Percentiles rank a stretch among this genome's conserved stretches.
Conservation (phyloP, 2,797 vertebrate species). For the Coregonus ussuriensis region DNA sequence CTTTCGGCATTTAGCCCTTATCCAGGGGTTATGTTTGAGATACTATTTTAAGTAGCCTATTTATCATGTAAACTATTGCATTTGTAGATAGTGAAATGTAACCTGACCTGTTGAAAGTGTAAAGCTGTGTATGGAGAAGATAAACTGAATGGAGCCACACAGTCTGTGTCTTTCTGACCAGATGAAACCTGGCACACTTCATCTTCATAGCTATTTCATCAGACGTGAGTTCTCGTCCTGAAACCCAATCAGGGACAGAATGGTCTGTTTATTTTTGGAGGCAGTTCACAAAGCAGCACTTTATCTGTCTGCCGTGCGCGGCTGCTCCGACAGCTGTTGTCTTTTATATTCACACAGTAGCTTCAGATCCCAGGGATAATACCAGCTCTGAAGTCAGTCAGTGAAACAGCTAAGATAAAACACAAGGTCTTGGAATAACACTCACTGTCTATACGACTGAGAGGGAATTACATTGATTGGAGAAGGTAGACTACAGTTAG, state of each 20-base stretch:
- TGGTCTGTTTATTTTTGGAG: no score
- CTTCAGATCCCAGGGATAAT: neutral
- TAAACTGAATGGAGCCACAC: neutral
- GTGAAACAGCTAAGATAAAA: neutral
- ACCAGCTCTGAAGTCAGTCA: slow-evolving; percentile 4
- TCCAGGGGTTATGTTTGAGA: no score
- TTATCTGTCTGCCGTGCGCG: neutral
- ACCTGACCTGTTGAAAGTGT: neutral
- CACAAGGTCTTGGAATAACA: neutral
- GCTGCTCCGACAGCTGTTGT: slow-evolving; percentile 25
- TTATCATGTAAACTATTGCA: no score
- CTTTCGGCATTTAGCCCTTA: no score
- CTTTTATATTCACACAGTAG: neutral
- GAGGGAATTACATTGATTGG: neutral
- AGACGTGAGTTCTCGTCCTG: no score
- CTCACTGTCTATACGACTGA: neutral
- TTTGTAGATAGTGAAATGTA: neutral
- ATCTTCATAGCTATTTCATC: neutral
- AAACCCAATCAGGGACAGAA: no score
- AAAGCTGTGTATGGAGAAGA: neutral
- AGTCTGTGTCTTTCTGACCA: neutral
- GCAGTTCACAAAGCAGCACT: slow-evolving; percentile 3
- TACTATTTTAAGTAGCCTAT: no score
- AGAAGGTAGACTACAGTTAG: neutral
- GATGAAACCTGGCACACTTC: slow-evolving; percentile 1